phyloP scores from a whole-genome alignment of 2,113 vertebrate genomes.

The Athene cunicularia region DNA sequence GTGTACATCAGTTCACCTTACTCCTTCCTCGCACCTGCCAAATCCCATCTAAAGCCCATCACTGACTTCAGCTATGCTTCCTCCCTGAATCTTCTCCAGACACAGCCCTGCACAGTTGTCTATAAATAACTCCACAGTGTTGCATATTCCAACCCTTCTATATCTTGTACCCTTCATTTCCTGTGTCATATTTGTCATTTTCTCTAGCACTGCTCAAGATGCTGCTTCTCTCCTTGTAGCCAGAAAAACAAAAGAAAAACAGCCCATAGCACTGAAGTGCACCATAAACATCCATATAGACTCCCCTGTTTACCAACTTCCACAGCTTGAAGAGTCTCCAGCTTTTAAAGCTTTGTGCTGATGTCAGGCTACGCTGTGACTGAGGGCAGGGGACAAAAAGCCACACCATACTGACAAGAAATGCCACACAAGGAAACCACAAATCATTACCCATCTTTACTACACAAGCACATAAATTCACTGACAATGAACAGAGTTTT shows the following conservation, averaged over 20 bases:
- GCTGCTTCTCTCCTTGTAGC: not conserved
- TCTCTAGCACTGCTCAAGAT: not conserved
- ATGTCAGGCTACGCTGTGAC: not conserved
- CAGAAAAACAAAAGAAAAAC: not conserved
- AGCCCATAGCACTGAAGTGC: not conserved
- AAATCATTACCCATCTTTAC: not conserved
- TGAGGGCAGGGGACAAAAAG: not conserved
- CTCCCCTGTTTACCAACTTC: not conserved
- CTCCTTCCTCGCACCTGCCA: not conserved
- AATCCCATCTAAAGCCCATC: not conserved
- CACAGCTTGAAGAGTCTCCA: not conserved
- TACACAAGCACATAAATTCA: not conserved
- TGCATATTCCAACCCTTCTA: not conserved
- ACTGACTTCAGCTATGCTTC: not conserved
- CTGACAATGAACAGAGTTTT: not conserved
- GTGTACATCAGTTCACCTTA: not conserved
- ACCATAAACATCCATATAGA: fast-evolving
- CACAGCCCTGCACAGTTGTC: not conserved
- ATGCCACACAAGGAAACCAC: not conserved
- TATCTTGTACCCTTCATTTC: not conserved
- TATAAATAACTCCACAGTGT: not conserved
- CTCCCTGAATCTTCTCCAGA: not conserved
- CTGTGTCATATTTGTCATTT: not conserved
- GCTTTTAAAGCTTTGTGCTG: not conserved
- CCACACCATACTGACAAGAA: not conserved